Conservation (phyloP, 2,113 vertebrate genomes). For the Platysternon megacephalum region DNA sequence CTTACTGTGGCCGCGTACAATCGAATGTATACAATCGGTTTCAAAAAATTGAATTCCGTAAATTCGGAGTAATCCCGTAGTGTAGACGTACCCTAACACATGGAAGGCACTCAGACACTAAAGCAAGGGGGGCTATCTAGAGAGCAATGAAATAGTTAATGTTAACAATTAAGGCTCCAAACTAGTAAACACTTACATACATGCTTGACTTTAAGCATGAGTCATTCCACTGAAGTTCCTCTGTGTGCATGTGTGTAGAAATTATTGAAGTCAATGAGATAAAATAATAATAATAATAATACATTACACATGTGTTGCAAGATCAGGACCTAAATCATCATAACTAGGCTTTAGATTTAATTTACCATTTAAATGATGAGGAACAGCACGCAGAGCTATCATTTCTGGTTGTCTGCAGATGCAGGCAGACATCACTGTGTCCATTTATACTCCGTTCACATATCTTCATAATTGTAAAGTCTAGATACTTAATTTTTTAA, state of each 20-base stretch:
- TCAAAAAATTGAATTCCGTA: too few relatives aligned
- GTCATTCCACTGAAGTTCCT: neutral
- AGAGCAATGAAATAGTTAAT: neutral
- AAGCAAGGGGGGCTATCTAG: neutral
- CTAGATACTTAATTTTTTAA: neutral
- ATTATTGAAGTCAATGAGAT: neutral
- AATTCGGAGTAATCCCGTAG: too few relatives aligned
- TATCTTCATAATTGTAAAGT: neutral
- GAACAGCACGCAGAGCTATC: neutral
- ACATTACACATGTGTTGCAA: neutral
- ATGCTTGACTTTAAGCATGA: neutral
- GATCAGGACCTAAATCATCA: neutral
- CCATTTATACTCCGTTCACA: rapidly evolving
- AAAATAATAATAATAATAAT: too few relatives aligned
- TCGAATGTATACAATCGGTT: too few relatives aligned
- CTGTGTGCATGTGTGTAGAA: neutral
- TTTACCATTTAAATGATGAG: neutral
- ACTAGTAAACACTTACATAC: neutral
- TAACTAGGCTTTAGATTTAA: neutral
- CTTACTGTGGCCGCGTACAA: too few relatives aligned
- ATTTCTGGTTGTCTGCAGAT: neutral
- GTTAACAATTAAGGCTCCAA: neutral
- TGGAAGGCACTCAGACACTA: neutral
- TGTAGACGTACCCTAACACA: too few relatives aligned
- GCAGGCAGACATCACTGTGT: neutral